Percentiles rank a stretch among this genome's conserved stretches.
Evolutionary conservation across 2,888 invertebrate species (phyloP).

Genomic region (Unio delphinus): DNA sequence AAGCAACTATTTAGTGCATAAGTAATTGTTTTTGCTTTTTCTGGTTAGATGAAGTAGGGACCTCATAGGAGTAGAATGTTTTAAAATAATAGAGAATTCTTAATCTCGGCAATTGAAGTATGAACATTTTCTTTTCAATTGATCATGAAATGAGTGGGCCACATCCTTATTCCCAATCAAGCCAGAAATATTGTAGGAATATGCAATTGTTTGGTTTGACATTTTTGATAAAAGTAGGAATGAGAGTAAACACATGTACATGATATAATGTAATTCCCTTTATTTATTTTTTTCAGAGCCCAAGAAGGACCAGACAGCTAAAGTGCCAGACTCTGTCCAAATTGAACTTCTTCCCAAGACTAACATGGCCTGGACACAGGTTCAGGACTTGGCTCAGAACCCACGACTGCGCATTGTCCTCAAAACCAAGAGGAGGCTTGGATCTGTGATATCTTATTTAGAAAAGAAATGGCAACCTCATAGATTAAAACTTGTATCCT

Average conservation of each 20-base stretch:
- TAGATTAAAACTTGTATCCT: conserved; percentile 62
- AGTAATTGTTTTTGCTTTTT: no score
- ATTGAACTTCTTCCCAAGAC: conserved; percentile 84
- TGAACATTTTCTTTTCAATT: no score
- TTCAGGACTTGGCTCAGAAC: conserved; percentile 89
- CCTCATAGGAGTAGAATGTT: no score
- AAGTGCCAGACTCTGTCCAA: conserved; percentile 84
- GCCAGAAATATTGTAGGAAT: background rate
- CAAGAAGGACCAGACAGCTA: conserved; percentile 72
- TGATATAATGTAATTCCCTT: background rate
- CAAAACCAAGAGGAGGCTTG: conserved; percentile 82
- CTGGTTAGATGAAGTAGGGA: no score
- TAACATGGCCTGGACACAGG: conserved; percentile 85
- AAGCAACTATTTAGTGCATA: no score
- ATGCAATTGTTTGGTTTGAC: background rate
- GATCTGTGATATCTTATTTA: conserved; percentile 81
- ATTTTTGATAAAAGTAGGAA: background rate
- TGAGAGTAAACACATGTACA: no score
- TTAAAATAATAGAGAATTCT: no score
- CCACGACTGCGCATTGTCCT: conserved; percentile 84
- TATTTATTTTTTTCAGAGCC: conserved; percentile 23
- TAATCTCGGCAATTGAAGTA: no score
- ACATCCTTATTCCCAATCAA: no score
- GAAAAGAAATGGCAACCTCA: conserved; percentile 83
- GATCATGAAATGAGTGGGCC: no score